Conservation (phyloP, 2,113 vertebrate species). For the Scartelaos histophorus region DNA sequence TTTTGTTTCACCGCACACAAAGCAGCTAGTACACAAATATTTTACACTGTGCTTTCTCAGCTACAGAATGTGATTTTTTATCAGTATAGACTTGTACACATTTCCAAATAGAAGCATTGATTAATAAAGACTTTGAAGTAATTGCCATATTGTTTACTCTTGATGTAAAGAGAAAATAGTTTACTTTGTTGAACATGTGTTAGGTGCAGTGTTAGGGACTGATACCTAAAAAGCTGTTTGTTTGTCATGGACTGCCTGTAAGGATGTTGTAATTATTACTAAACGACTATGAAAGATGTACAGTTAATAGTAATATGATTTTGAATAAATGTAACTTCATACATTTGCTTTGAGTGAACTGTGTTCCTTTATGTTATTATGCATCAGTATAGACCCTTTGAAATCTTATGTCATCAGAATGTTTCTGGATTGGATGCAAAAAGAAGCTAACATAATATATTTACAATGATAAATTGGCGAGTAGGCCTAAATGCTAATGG, state of each 20-base stretch:
- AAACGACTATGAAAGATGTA: constrained; percentile 62
- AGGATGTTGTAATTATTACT: constrained; percentile 72
- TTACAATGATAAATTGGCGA: too few relatives aligned
- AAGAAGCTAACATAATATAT: too few relatives aligned
- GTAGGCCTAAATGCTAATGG: too few relatives aligned
- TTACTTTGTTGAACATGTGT: constrained; percentile 38
- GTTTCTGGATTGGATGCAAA: too few relatives aligned
- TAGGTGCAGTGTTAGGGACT: constrained; percentile 44
- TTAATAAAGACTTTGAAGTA: constrained; percentile 30
- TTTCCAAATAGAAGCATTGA: constrained; percentile 41
- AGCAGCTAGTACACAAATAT: constrained; percentile 30
- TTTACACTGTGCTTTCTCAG: constrained; percentile 43
- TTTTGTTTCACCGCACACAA: constrained; percentile 13
- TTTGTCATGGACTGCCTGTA: constrained; percentile 66
- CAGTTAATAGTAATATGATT: constrained; percentile 68
- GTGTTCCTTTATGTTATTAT: background rate
- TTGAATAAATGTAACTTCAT: constrained; percentile 72
- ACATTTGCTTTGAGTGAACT: constrained; percentile 38
- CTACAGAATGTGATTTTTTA: constrained; percentile 44
- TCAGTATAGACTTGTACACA: constrained; percentile 29
- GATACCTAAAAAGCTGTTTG: constrained; percentile 60
- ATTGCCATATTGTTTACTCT: constrained; percentile 49
- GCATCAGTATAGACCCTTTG: too few relatives aligned
- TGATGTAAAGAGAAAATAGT: constrained; percentile 18
- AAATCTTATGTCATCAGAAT: too few relatives aligned